phyloP scores from a whole-genome alignment of 2,113 vertebrate species.

The Petromus typicus region DNA sequence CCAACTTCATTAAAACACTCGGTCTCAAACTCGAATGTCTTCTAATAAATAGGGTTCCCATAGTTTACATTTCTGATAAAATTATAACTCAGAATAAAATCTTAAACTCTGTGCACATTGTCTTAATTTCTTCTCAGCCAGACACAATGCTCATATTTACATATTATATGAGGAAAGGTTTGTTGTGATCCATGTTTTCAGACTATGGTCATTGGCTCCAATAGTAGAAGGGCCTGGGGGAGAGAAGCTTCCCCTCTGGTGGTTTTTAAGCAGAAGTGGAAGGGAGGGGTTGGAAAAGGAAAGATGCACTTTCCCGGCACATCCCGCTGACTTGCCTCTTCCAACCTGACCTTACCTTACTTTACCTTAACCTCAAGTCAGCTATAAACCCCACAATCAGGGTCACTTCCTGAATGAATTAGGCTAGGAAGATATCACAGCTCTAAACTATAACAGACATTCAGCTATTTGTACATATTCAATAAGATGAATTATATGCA shows the following conservation, averaged over 20 bases:
- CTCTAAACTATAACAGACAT: neutral
- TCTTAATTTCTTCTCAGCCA: neutral
- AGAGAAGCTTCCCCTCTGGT: neutral
- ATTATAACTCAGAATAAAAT: neutral
- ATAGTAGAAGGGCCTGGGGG: neutral
- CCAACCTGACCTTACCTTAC: neutral
- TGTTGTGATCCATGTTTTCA: neutral
- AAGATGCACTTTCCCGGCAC: neutral
- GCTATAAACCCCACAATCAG: neutral
- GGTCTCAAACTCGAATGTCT: constrained; percentile 61
- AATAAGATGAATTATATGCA: neutral
- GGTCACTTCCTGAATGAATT: neutral
- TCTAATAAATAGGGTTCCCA: constrained; percentile 29
- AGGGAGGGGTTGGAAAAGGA: neutral
- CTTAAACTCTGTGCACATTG: neutral
- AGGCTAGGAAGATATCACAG: neutral
- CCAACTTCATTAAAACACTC: constrained; percentile 68
- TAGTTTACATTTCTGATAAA: constrained; percentile 23
- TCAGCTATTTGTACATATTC: neutral
- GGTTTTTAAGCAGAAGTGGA: neutral
- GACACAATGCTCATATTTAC: neutral
- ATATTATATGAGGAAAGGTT: neutral
- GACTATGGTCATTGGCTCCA: neutral
- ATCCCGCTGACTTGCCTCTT: neutral
- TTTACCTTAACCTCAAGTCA: neutral